Evolutionary conservation across 2,113 vertebrate genomes (phyloP).

Genomic region (Chiloscyllium plagiosum): DNA sequence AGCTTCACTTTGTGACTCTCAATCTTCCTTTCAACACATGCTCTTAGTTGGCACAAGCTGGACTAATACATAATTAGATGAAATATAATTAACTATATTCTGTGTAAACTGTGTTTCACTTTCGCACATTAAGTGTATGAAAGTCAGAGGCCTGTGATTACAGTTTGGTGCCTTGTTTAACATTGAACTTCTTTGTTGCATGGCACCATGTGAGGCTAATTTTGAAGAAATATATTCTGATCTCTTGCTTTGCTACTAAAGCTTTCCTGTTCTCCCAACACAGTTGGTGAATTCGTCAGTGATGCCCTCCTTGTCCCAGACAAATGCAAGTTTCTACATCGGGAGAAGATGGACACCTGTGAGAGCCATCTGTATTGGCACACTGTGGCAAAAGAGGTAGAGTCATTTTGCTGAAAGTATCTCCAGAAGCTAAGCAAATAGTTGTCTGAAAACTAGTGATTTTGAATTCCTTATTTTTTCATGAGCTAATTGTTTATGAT

Average conservation of each 20-base stretch:
- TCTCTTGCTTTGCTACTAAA: background rate
- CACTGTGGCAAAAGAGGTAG: conserved; percentile 93
- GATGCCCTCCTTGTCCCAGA: conserved; percentile 97
- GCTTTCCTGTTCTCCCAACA: conserved; percentile 43
- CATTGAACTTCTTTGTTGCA: background rate
- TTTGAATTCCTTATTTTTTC: background rate
- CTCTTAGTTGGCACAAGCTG: background rate
- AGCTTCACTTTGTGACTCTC: background rate
- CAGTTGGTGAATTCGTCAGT: conserved; percentile 95
- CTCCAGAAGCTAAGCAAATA: background rate
- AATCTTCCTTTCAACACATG: background rate
- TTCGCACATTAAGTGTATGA: background rate
- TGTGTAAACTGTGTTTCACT: background rate
- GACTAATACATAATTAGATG: background rate
- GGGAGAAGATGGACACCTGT: conserved; percentile 95
- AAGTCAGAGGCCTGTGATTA: background rate
- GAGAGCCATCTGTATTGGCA: conserved; percentile 99
- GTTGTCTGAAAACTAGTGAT: background rate
- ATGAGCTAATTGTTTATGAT: background rate
- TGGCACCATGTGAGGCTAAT: background rate
- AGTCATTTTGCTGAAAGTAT: background rate
- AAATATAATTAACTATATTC: background rate
- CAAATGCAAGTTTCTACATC: conserved; percentile 96
- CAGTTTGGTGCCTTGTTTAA: background rate
- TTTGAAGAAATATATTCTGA: background rate